phyloP scores from a whole-genome alignment of 2,113 vertebrate genomes.

The Semnornis frantzii region DNA sequence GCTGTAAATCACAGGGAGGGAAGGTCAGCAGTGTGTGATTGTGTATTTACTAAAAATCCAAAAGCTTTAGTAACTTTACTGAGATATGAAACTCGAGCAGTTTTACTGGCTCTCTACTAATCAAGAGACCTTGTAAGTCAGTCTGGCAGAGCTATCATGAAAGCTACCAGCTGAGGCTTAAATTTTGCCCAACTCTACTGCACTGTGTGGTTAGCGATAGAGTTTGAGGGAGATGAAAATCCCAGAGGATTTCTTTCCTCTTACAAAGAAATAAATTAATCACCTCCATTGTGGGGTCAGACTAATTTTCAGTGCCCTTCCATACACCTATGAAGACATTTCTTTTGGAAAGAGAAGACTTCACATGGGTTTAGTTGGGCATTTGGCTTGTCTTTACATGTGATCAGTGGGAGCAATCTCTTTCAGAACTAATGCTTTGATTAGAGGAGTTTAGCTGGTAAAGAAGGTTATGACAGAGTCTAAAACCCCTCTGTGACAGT shows the following conservation, averaged over 20 bases:
- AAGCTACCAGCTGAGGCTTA: background rate
- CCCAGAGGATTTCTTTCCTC: background rate
- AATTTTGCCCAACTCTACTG: background rate
- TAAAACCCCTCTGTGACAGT: no score
- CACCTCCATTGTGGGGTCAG: background rate
- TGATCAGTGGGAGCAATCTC: background rate
- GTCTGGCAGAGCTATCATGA: background rate
- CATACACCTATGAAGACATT: background rate
- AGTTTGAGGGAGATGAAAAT: background rate
- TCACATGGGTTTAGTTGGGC: background rate
- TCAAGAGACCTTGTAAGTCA: background rate
- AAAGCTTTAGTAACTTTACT: background rate
- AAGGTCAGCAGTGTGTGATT: background rate
- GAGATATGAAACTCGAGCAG: background rate
- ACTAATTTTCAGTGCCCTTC: background rate
- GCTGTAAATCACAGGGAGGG: background rate
- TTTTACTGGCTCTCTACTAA: background rate
- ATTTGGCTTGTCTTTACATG: background rate
- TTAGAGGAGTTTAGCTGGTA: background rate
- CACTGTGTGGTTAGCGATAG: background rate
- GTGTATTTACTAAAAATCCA: background rate
- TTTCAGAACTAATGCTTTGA: background rate
- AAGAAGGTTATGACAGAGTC: background rate
- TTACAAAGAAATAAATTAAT: background rate
- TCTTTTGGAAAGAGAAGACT: background rate